Evolutionary conservation across 2,113 vertebrate genomes (phyloP).

Genomic region (Nothoprocta perdicaria): DNA sequence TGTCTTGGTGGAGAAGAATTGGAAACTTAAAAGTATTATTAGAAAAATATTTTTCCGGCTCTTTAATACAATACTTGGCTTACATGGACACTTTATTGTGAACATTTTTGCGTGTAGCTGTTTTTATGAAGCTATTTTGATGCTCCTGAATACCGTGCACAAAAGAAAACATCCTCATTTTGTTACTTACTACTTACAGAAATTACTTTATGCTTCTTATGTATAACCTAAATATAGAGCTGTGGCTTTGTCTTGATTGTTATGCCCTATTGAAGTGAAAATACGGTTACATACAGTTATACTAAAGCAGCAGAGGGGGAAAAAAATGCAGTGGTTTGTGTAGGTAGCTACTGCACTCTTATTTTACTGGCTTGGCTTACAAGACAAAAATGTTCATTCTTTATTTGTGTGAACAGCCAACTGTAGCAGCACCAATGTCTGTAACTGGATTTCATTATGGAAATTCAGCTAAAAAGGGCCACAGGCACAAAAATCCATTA

Average conservation of each 20-base stretch:
- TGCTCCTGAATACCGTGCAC: neutral
- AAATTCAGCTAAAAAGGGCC: conserved; percentile 77
- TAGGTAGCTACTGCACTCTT: conserved; percentile 3
- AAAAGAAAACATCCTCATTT: conserved; percentile 5
- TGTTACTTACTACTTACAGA: conserved; percentile 7
- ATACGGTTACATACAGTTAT: neutral
- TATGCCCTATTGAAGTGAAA: conserved; percentile 36
- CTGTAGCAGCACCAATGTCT: conserved; percentile 72
- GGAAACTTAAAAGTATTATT: neutral
- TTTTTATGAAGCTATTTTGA: conserved; percentile 14
- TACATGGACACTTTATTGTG: neutral
- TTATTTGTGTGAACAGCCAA: conserved; percentile 73
- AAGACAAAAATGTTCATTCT: conserved; percentile 44
- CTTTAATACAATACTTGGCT: neutral
- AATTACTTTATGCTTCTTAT: neutral
- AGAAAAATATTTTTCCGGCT: conserved; percentile 11
- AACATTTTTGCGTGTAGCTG: neutral
- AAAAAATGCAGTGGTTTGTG: neutral
- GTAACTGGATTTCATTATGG: conserved; percentile 83
- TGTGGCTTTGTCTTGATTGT: conserved; percentile 18
- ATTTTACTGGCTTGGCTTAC: conserved; percentile 40
- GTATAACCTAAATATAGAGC: neutral
- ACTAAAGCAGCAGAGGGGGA: neutral
- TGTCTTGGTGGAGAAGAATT: neutral
- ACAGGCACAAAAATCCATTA: conserved; percentile 82